Evolutionary conservation across 2,113 vertebrate species (phyloP), one percentile per base, ranked within the genome.

Genomic region (Takifugu bimaculatus): DNA sequence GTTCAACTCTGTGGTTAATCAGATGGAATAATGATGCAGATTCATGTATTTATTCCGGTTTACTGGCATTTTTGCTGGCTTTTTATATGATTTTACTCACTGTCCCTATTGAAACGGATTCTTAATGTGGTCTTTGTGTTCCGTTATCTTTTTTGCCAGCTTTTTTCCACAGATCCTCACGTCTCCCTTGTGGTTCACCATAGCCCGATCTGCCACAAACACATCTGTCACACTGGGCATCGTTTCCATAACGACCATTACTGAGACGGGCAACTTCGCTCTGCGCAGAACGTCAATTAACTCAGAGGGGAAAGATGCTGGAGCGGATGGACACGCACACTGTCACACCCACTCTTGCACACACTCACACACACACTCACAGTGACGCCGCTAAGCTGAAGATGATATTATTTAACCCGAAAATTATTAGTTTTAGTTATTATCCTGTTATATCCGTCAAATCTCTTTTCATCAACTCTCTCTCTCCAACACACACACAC

Each of bases 171-270:
- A 72, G 44, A 45, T 65, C 81, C 52, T 11, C 3, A 39, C 20
- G 13, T 53, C n/a, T 85, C 87, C 72, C 79, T 58, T 11, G 81
- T 65, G 81, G 66, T 55, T 82, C 50, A 44, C 77, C 64, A 29
- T 69, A 78, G 63, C 78, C 79, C 35, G 54, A 70, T 77, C 62
- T 26, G 55, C 69, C 78, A 65, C 72, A 69, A 65, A 70, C 70
- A 50, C 85, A 85, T 86, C 82, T 87, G 84, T 87, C 75, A 60
- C 66, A 47, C 64, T 64, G 49, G 74, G 65, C 69, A 15, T 43
- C 11, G 81, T 89, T 81, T 78, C 87, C 85, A 88, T 86, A 53
- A 66, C 83, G 78, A 81, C 84, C 60, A 61, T 75, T 78, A 78
- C 65, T 51, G 53, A 83, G 79, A 72, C 35, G 3, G 70, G 62